A percentile compares a stretch with the other conserved stretches of the same genome.
Evolutionary conservation across 1,140 invertebrate species (phyloP).

Genomic region (Bombus balteatus): DNA sequence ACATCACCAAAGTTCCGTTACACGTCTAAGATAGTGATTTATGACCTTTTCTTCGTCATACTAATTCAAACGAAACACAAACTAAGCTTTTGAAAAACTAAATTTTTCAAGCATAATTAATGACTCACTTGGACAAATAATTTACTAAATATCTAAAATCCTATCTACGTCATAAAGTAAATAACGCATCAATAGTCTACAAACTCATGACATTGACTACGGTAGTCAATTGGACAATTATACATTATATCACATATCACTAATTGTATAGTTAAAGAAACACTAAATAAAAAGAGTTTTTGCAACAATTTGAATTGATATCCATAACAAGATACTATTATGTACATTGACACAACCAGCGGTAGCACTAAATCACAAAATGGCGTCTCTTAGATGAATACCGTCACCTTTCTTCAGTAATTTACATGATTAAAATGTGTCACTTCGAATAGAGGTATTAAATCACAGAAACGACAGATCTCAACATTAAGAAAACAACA

Average conservation of each 20-base stretch:
- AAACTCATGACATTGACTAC: conserved; percentile 60
- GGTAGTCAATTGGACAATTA: conserved; percentile 50
- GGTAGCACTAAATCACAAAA: conserved; percentile 42
- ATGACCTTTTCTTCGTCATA: conserved; percentile 23
- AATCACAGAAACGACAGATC: conserved; percentile 18
- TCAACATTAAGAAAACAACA: background rate
- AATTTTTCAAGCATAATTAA: background rate
- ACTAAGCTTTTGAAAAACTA: background rate
- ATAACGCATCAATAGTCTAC: conserved; percentile 31
- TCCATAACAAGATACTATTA: background rate
- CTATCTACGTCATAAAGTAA: conserved; percentile 17
- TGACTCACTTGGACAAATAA: background rate
- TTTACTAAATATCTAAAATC: background rate
- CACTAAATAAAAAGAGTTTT: conserved; percentile 26
- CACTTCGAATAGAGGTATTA: background rate
- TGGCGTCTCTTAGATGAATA: conserved; percentile 43
- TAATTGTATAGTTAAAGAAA: conserved; percentile 6
- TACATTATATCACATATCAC: conserved; percentile 1
- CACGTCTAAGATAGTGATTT: conserved; percentile 67
- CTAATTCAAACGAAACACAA: background rate
- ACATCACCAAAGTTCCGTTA: conserved; percentile 63
- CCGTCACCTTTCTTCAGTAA: conserved; percentile 25
- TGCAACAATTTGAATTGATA: background rate
- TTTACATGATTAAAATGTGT: background rate
- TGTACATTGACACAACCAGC: conserved; percentile 20